These are phyloP conservation scores for Calameuta pallipes DNA, from an alignment of 2,888 invertebrate genomes.

Conservation along the genomic window DNA sequence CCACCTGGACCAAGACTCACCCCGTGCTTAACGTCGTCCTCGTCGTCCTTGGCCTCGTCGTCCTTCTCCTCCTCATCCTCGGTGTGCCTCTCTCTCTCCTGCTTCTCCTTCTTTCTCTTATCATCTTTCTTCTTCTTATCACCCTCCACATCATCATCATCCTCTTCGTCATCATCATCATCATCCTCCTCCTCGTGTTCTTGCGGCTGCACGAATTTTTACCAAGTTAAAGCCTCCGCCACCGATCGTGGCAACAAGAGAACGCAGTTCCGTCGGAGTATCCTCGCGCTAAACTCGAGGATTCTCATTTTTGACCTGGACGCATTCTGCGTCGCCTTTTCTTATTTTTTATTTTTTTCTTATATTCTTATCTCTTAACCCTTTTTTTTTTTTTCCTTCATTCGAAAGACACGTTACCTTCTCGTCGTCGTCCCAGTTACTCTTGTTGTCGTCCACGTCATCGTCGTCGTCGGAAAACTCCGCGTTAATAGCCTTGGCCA, in stretches of 20 bases:
- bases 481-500: slow-evolving; percentile 63
- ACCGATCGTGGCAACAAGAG: not conserved
- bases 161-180: slow-evolving; percentile 57
- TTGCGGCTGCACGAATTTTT: slow-evolving; percentile 21
- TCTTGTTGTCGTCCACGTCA: slow-evolving; percentile 59
- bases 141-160: slow-evolving; percentile 52
- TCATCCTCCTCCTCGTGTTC: slow-evolving; percentile 13
- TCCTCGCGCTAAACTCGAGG: not conserved
- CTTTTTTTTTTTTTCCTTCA: not conserved
- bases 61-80: slow-evolving; percentile 69
- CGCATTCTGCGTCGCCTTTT: not conserved
- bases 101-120: slow-evolving; percentile 64
- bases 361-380: no score
- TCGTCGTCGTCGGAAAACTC: slow-evolving; percentile 63
- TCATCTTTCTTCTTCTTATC: slow-evolving; percentile 56
- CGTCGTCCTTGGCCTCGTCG: slow-evolving; percentile 35
- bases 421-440: slow-evolving; percentile 60
- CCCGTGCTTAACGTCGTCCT: slow-evolving; percentile 44
- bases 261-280: not conserved
- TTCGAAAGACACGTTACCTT: slow-evolving; percentile 46
- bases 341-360: no score
- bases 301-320: not conserved
- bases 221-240: not conserved
- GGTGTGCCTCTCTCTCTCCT: slow-evolving; percentile 69
- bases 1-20: slow-evolving; percentile 27